A percentile compares a stretch with the other conserved stretches of the same genome.
These are phyloP conservation scores for Momotus momota DNA, from an alignment of 2,797 vertebrate species.

Conservation along the genomic window DNA sequence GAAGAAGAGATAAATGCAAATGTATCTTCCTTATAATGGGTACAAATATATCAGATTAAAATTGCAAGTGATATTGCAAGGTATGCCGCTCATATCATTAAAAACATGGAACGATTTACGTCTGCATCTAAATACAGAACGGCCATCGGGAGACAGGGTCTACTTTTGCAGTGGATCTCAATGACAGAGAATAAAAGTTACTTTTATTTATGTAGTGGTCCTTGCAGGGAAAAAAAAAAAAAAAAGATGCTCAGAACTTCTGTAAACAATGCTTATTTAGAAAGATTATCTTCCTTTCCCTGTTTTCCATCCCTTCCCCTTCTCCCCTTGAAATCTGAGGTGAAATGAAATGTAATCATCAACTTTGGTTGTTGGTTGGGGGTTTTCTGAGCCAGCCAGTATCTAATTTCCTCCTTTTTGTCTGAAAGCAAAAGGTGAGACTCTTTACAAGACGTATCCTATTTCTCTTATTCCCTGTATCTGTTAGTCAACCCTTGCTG, in stretches of 20 bases:
- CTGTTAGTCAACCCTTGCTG: slow-evolving; percentile 34
- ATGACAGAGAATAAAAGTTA: slow-evolving; percentile 11
- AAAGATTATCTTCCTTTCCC: neutral
- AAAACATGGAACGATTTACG: neutral
- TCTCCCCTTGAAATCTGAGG: slow-evolving; percentile 24
- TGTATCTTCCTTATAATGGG: neutral
- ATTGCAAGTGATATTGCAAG: neutral
- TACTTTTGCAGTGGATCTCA: slow-evolving; percentile 10
- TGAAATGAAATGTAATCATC: slow-evolving; percentile 46
- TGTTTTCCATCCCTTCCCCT: neutral
- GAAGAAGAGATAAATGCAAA: neutral
- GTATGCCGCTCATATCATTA: neutral
- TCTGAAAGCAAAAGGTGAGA: slow-evolving; percentile 55
- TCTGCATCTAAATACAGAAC: slow-evolving; percentile 18
- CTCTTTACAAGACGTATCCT: slow-evolving; percentile 13
- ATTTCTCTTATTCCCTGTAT: slow-evolving; percentile 21
- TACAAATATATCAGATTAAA: neutral
- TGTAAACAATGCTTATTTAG: slow-evolving; percentile 52
- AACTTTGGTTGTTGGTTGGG: neutral
- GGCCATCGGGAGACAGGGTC: slow-evolving; percentile 18
- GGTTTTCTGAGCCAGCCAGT: neutral
- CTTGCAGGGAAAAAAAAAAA: neutral
- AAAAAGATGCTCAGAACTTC: slow-evolving; percentile 41
- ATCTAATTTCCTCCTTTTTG: slow-evolving; percentile 45
- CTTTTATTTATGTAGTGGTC: slow-evolving; percentile 44